Evolutionary conservation across 30 jellyfish, hydroid and myxozoan species (phyloP), one percentile per base, ranked within the genome.

Genomic region (Hydra vulgaris): DNA sequence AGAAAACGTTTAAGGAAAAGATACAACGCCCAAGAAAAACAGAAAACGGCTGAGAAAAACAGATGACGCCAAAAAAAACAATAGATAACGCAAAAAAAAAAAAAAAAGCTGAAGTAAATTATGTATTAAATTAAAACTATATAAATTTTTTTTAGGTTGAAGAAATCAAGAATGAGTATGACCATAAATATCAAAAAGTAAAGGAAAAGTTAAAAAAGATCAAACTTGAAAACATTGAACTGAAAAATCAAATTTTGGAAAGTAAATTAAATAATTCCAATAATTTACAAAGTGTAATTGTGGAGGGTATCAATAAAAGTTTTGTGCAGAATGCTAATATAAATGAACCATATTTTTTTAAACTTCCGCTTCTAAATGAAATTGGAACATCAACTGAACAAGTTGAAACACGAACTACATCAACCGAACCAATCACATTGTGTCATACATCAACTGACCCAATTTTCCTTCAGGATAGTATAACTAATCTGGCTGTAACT

Each of bases 381-480:
- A 26, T 26, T 18, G 56, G 25, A 66, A 75, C 83, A 0, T 75
- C 83, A 23, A 66, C 83, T 25, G 23, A 17, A 18, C 74, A 22
- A n/a, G 83, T 54, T 26, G 0, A n/a, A 54, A 23, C 83, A 26
- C 83, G 61, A 3, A 5, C 5, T 40, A 12, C 61, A 40, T 40
- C 61, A 40, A 40, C 61, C n/a, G n/a, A n/a, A n/a, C n/a, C n/a
- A n/a, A n/a, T n/a, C n/a, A n/a, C n/a, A n/a, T n/a, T n/a, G n/a
- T n/a, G 61, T 40, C 61, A 40, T 40, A 12, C 61, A 40, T 40
- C 61, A 40, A 40, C 61, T n/a, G n/a, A n/a, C n/a, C n/a, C n/a
- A n/a, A n/a, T n/a, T n/a, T n/a, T n/a, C n/a, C n/a, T n/a, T n/a
- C n/a, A n/a, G n/a, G n/a, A n/a, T n/a, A n/a, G n/a, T n/a, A n/a